Conservation (phyloP, 2,113 vertebrate genomes). For the Oreocharis arfaki region DNA sequence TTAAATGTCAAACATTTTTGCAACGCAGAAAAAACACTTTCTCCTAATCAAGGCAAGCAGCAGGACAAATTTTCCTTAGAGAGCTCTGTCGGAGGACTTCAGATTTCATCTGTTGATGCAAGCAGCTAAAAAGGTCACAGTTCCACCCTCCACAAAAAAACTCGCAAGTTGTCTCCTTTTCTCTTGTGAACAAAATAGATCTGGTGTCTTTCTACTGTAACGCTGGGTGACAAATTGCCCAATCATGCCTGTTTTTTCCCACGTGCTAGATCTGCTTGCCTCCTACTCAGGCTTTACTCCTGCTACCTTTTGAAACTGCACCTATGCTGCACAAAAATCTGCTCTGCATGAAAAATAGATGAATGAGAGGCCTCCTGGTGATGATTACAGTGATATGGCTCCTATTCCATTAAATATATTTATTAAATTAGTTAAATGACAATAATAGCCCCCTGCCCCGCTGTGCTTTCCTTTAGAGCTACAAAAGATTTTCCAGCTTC, state of each 20-base stretch:
- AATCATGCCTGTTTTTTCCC: background rate
- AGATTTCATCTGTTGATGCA: background rate
- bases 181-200: background rate
- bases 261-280: background rate
- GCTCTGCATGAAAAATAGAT: background rate
- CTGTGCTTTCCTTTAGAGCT: background rate
- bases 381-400: background rate
- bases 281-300: background rate
- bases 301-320: background rate
- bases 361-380: background rate
- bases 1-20: constrained; percentile 7
- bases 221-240: background rate
- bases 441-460: background rate
- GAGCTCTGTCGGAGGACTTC: background rate
- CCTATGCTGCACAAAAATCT: background rate
- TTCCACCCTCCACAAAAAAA: background rate
- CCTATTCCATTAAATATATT: background rate
- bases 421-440: background rate
- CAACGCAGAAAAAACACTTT: background rate
- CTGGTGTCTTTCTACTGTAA: background rate
- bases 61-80: background rate
- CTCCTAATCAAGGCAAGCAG: background rate
- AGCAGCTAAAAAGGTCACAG: background rate
- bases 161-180: background rate
- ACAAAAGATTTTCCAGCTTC: background rate